Evolutionary conservation across 2,888 invertebrate genomes (phyloP).

Genomic region (Oxystoma pomonae): DNA sequence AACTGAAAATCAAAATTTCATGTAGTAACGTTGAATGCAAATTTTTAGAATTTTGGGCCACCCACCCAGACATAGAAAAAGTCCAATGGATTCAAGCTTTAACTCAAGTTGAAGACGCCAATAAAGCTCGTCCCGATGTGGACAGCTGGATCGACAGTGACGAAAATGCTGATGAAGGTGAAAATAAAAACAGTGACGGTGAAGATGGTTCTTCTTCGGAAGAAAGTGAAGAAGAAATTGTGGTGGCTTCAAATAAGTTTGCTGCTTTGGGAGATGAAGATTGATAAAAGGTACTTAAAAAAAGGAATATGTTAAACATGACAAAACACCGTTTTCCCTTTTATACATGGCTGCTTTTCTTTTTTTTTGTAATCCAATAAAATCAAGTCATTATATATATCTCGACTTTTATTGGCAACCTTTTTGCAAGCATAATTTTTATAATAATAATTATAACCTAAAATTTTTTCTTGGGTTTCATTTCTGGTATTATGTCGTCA

Average conservation of each 20-base stretch:
- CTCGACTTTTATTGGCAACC: too few species aligned
- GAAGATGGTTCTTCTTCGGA: slow-evolving; percentile 22
- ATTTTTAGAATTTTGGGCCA: slow-evolving; percentile 56
- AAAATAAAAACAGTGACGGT: slow-evolving; percentile 12
- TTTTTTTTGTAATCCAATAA: too few species aligned
- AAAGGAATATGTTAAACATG: too few species aligned
- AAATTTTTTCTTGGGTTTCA: slow-evolving; percentile 21
- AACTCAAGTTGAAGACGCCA: slow-evolving; percentile 36
- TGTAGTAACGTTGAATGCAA: neutral
- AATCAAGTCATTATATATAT: too few species aligned
- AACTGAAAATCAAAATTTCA: too few species aligned
- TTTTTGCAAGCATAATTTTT: neutral
- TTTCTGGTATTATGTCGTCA: slow-evolving; percentile 28
- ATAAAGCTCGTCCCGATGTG: neutral
- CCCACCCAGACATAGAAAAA: slow-evolving; percentile 58
- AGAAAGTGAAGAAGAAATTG: slow-evolving; percentile 18
- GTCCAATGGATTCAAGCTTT: slow-evolving; percentile 67
- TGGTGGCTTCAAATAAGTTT: slow-evolving; percentile 30
- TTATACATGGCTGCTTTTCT: too few species aligned
- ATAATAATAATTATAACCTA: slow-evolving; percentile 7
- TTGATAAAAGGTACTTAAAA: slow-evolving; percentile 2
- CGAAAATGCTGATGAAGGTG: slow-evolving; percentile 15
- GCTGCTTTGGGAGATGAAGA: slow-evolving; percentile 26
- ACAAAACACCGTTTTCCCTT: too few species aligned
- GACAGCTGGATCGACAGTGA: slow-evolving; percentile 23